Evolutionary conservation across 1,140 invertebrate genomes (phyloP).

Genomic region (Euwallacea fornicatus): DNA sequence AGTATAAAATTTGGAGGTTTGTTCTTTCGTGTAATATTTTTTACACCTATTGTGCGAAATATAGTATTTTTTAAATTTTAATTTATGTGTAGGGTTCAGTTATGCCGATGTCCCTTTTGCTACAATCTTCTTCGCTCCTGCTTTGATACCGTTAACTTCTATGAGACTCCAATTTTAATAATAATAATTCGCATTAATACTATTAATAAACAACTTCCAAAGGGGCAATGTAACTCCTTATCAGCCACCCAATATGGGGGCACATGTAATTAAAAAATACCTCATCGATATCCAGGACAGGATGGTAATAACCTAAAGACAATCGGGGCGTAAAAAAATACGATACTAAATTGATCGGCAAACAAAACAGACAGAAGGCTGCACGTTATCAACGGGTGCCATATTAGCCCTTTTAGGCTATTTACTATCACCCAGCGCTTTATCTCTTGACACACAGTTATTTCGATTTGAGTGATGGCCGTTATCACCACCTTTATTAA

Average conservation of each 20-base stretch:
- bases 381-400: constrained; percentile 12
- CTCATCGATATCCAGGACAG: too few relatives aligned
- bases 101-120: neutral
- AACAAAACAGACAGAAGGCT: neutral
- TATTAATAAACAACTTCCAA: neutral
- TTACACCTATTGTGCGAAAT: too few relatives aligned
- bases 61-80: too few relatives aligned
- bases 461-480: constrained; percentile 25
- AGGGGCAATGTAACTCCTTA: too few relatives aligned
- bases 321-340: constrained; percentile 17
- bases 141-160: too few relatives aligned
- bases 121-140: too few relatives aligned
- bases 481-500: constrained; percentile 23
- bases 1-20: too few relatives aligned
- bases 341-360: neutral
- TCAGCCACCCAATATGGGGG: too few relatives aligned
- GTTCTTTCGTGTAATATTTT: too few relatives aligned
- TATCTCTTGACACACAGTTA: constrained; percentile 22
- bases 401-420: constrained; percentile 8
- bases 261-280: too few relatives aligned
- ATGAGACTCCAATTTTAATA: neutral
- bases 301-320: constrained; percentile 5
- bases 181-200: neutral
- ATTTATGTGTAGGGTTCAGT: too few relatives aligned
- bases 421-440: constrained; percentile 12